These are phyloP conservation scores for Temnothorax nylanderi DNA, from an alignment of 1,140 invertebrate genomes.

Conservation along the genomic window DNA sequence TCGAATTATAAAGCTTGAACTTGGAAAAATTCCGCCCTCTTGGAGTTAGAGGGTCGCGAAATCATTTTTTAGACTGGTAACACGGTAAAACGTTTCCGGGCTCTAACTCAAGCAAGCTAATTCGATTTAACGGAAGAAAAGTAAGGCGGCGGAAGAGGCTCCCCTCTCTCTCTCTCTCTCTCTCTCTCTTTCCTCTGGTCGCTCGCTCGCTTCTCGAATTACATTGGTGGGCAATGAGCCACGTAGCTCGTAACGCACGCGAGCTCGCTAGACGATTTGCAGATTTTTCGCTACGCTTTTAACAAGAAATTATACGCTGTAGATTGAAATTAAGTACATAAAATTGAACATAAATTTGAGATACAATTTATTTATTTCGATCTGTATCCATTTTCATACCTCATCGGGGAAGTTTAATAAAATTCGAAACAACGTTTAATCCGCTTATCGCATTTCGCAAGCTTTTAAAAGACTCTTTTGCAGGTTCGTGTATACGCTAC, in stretches of 20 bases:
- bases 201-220: slow-evolving; percentile 72
- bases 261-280: slow-evolving; percentile 60
- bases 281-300: slow-evolving; percentile 32
- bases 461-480: slow-evolving; percentile 56
- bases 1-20: neutral
- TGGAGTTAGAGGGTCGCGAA: neutral
- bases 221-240: slow-evolving; percentile 75
- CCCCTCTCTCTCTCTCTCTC: neutral
- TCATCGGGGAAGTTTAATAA: slow-evolving; percentile 42
- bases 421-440: slow-evolving; percentile 48
- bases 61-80: slow-evolving; percentile 71
- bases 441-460: slow-evolving; percentile 47
- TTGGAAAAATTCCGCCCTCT: neutral
- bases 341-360: slow-evolving; percentile 1
- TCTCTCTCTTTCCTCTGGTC: slow-evolving; percentile 32
- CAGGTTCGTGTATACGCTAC: slow-evolving; percentile 10
- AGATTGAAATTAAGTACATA: neutral
- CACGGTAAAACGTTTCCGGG: slow-evolving; percentile 71
- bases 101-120: slow-evolving; percentile 76
- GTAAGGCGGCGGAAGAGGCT: slow-evolving; percentile 36
- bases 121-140: slow-evolving; percentile 76
- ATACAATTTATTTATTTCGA: neutral
- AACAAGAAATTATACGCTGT: neutral
- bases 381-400: neutral
- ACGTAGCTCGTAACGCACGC: slow-evolving; percentile 71